phyloP scores from a whole-genome alignment of 1,140 invertebrate genomes.

The Drosophila triauraria region DNA sequence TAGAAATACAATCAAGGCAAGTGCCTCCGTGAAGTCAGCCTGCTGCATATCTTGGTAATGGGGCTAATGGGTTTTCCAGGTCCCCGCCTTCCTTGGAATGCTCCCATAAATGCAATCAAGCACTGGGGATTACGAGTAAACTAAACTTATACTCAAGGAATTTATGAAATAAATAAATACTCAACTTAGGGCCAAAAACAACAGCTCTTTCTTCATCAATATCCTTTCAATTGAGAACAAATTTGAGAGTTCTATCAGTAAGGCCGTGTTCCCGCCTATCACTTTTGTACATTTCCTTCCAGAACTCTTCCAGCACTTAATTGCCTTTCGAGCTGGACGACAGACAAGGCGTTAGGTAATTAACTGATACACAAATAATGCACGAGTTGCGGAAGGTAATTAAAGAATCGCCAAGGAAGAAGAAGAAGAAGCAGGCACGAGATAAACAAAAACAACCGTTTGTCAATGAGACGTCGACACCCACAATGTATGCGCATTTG shows the following conservation, averaged over 20 bases:
- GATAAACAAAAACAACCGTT: slow-evolving; percentile 46
- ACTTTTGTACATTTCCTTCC: slow-evolving; percentile 26
- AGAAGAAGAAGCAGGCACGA: slow-evolving; percentile 6
- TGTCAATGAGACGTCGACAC: slow-evolving; percentile 52
- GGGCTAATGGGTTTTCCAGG: slow-evolving; percentile 59
- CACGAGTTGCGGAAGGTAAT: slow-evolving; percentile 39
- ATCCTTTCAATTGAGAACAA: too few species aligned
- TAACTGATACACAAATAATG: slow-evolving; percentile 50
- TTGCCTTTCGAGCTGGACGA: slow-evolving; percentile 50
- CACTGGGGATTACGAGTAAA: neutral
- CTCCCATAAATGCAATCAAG: too few species aligned
- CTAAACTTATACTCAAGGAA: too few species aligned
- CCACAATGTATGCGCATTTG: slow-evolving; percentile 11
- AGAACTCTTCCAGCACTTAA: slow-evolving; percentile 51
- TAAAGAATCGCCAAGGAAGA: slow-evolving; percentile 2
- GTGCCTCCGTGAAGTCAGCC: slow-evolving; percentile 51
- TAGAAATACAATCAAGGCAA: slow-evolving; percentile 66
- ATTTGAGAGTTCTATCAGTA: neutral
- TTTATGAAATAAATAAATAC: too few species aligned
- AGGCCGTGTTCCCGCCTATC: neutral
- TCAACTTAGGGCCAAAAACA: too few species aligned
- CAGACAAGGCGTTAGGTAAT: slow-evolving; percentile 43
- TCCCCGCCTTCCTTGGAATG: neutral
- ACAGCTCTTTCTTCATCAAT: too few species aligned
- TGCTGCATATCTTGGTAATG: slow-evolving; percentile 64